Base-by-base conservation (phyloP, 2,888 invertebrate species). In the Cataglyphis altisquamis region DNA sequence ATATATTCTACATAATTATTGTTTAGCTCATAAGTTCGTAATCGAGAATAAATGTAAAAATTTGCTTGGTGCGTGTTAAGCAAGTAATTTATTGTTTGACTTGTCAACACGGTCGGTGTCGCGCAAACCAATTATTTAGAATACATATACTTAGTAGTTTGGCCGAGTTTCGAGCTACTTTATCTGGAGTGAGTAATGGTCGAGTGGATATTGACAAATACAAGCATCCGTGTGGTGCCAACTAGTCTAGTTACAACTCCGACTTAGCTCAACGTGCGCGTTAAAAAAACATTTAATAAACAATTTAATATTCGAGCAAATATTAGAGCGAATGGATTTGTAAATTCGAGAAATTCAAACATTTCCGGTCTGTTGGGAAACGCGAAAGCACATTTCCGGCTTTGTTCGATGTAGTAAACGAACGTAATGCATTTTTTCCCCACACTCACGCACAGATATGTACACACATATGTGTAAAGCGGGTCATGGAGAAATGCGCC, bases 121-220 rank as follows among this genome's bases (percentile, higher is more conserved):
- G 15, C n/a, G 60, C 32, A 45, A 70, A 78, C 21, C 57, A 78
- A 70, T 80, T 77, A 77, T 68, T 70, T 70, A 78, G 45, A 18
- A 48, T 52, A 48, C 60, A 21, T n/a, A 29, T 36, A 25, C 60
- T 70, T 62, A 72, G 32, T 60, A 36, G 55, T 77, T 77, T 75
- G 39, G n/a, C 67, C 77, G 67, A 77, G 55, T 77, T 77, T 29
- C 25, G 10, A 39, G 25, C 25, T 25, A 64, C 48, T 48, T n/a
- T 18, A 52, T 8, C 25, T n/a, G 18, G 18, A 3, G 12, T 21
- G 55, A 78, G 45, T 60, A 32, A 32, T 32, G 52, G 29, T 41
- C 25, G 21, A 45, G 29, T 57, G 15, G 55, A 45, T 70, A 70
- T 80, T 80, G 60, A 80, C 36, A 70, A 70, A 80, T 52, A 70